phyloP scores from a whole-genome alignment of 2,113 vertebrate species.

The Varanus salvator region DNA sequence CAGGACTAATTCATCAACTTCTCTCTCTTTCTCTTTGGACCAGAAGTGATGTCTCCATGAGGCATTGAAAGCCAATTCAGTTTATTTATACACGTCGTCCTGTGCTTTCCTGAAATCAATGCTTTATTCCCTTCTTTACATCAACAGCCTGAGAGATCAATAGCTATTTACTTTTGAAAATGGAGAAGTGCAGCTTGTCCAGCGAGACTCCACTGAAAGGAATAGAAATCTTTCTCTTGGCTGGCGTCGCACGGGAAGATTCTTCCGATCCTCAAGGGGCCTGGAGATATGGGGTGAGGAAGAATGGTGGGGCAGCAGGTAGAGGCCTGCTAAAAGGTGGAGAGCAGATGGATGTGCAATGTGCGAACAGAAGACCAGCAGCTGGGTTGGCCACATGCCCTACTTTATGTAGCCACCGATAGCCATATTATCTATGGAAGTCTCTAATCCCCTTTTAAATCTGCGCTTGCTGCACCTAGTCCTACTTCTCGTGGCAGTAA shows the following conservation, averaged over 20 bases:
- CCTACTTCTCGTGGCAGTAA: no score
- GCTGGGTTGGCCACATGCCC: no score
- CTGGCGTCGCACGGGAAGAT: background rate
- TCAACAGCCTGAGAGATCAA: slow-evolving; percentile 16
- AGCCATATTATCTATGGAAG: no score
- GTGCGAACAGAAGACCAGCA: no score
- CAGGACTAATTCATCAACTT: background rate
- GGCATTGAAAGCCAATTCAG: slow-evolving; percentile 10
- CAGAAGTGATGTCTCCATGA: slow-evolving; percentile 26
- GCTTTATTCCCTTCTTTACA: slow-evolving; percentile 28
- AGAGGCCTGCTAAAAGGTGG: background rate
- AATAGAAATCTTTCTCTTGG: background rate
- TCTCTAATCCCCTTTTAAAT: no score
- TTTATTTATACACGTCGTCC: slow-evolving; percentile 14
- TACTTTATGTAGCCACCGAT: no score
- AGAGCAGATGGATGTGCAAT: no score
- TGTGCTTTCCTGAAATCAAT: slow-evolving; percentile 16
- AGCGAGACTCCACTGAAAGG: background rate
- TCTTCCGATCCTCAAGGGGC: background rate
- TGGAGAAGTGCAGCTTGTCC: background rate
- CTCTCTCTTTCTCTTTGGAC: background rate
- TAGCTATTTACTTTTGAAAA: slow-evolving; percentile 28
- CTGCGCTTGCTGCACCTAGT: no score
- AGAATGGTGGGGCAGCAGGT: rapidly evolving
- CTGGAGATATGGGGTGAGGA: no score